A percentile compares a stretch with the other conserved stretches of the same genome.
Evolutionary conservation across 1,140 invertebrate genomes (phyloP).

Genomic region (Leptinotarsa texana): DNA sequence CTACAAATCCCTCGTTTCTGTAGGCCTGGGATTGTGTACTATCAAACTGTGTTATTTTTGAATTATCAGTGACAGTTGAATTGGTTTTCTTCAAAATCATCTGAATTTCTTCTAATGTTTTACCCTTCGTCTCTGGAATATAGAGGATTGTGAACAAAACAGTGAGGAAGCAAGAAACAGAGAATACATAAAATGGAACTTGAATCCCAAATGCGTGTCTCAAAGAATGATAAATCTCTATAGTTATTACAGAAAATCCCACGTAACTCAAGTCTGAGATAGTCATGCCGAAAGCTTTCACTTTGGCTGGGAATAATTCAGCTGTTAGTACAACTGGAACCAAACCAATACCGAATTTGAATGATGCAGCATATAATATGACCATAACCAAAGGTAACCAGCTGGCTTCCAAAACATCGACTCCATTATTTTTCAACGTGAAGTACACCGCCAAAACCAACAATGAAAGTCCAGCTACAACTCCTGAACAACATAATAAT

Average conservation of each 20-base stretch:
- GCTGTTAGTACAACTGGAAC: conserved; percentile 72
- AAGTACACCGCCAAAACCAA: conserved; percentile 43
- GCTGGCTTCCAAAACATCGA: conserved; percentile 16
- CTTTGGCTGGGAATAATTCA: conserved; percentile 67
- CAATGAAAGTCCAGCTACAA: conserved; percentile 31
- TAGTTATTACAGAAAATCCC: conserved; percentile 64
- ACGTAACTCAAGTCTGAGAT: conserved; percentile 41
- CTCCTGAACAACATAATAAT: conserved; percentile 50
- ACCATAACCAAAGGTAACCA: conserved; percentile 37
- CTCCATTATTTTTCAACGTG: conserved; percentile 33
- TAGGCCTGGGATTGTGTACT: no score
- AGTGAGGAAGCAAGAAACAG: conserved; percentile 46
- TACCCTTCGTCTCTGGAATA: conserved; percentile 80
- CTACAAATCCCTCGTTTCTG: no score
- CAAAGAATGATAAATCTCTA: conserved; percentile 65
- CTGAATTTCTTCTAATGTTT: conserved; percentile 75
- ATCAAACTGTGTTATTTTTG: neutral
- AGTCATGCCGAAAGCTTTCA: conserved; percentile 56
- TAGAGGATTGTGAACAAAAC: conserved; percentile 65
- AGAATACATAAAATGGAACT: conserved; percentile 70
- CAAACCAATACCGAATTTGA: conserved; percentile 50
- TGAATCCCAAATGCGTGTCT: conserved; percentile 56
- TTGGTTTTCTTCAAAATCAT: conserved; percentile 46
- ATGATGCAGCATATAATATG: conserved; percentile 33
- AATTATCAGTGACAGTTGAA: neutral